Conservation (phyloP, 2,888 invertebrate genomes). For the Neelides folsomi region DNA sequence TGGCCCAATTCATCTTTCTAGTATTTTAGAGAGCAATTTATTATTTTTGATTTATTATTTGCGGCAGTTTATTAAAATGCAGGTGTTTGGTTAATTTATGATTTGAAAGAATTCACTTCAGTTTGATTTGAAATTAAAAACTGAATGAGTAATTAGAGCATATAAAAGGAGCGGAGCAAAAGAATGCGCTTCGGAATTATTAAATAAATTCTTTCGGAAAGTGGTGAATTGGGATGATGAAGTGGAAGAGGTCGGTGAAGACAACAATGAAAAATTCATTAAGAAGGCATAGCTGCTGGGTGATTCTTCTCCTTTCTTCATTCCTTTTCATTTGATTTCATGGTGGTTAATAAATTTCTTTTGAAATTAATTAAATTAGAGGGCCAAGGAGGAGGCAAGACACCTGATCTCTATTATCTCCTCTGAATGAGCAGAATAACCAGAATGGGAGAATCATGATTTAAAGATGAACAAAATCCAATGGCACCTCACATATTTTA, state of each 20-base stretch:
- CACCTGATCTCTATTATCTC: conserved; percentile 13
- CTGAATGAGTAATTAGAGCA: too few species aligned
- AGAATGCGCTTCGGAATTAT: background rate
- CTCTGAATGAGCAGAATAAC: conserved; percentile 5
- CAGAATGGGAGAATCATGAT: conserved; percentile 5
- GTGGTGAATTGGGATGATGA: background rate
- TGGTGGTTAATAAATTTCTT: conserved; percentile 15
- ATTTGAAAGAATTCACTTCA: too few species aligned
- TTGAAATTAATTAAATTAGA: conserved; percentile 33
- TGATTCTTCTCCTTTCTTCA: conserved; percentile 5
- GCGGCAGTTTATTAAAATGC: too few species aligned
- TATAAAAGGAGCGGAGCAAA: background rate
- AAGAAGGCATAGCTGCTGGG: background rate
- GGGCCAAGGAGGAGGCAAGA: conserved; percentile 10
- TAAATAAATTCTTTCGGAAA: background rate
- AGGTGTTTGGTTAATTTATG: too few species aligned
- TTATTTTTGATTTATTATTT: too few species aligned
- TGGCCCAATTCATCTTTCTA: background rate
- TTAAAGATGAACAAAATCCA: background rate
- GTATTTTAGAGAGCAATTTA: background rate
- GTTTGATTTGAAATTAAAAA: too few species aligned
- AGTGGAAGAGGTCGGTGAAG: background rate
- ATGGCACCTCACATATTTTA: background rate
- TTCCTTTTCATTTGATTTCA: conserved; percentile 13
- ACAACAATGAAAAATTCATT: too few species aligned